These are phyloP conservation scores for Otis tarda DNA, from an alignment of 2,113 vertebrate genomes.

Conservation along the genomic window DNA sequence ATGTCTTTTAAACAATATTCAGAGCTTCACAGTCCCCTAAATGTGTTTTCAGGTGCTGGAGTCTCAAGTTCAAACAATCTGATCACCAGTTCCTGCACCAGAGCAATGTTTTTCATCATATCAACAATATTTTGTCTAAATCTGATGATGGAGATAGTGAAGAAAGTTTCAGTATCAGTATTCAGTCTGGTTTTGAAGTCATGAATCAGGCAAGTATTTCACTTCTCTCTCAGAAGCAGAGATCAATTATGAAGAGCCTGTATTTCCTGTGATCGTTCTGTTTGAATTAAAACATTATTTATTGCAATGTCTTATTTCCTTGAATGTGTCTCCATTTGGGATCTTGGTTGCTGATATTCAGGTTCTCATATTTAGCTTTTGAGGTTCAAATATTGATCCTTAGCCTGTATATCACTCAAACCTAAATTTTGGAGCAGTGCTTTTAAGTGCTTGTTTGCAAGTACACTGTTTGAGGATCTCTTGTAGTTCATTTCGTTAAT, in stretches of 20 bases:
- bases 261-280: neutral
- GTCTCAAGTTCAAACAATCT: slow-evolving; percentile 98
- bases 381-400: neutral
- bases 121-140: slow-evolving; percentile 99
- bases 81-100: slow-evolving; percentile 99
- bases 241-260: neutral
- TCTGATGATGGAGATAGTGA: slow-evolving; percentile 98
- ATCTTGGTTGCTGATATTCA: neutral
- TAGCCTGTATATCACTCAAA: neutral
- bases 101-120: slow-evolving; percentile 99
- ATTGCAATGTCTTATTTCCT: neutral
- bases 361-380: neutral
- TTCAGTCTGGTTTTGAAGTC: slow-evolving; percentile 96
- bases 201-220: slow-evolving; percentile 88
- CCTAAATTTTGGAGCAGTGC: neutral
- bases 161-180: slow-evolving; percentile 97
- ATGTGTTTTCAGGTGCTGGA: slow-evolving; percentile 89
- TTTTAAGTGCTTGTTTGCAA: neutral
- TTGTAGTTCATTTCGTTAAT: neutral
- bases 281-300: neutral
- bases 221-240: neutral
- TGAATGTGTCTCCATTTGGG: neutral
- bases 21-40: neutral
- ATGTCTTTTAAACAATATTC: neutral
- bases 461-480: neutral